These are phyloP conservation scores for Meandrusa payeni DNA, from an alignment of 2,888 invertebrate genomes.

Conservation along the genomic window DNA sequence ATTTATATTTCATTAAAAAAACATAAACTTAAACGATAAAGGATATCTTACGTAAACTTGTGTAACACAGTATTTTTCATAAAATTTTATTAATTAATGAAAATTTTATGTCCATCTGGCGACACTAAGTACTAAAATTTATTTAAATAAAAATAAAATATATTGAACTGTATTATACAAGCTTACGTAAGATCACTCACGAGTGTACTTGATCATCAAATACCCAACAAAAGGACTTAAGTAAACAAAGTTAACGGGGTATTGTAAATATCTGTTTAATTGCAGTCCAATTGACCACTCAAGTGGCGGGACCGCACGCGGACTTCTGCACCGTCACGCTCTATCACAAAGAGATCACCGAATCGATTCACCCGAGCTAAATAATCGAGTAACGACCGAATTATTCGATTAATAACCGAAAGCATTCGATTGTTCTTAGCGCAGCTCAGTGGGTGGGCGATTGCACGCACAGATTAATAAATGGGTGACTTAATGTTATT, in stretches of 20 bases:
- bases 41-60: no score
- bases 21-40: no score
- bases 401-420: conserved; percentile 20
- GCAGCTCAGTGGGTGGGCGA: conserved; percentile 56
- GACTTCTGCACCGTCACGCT: conserved; percentile 49
- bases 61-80: no score
- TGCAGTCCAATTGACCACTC: conserved; percentile 57
- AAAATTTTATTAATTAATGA: no score
- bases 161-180: no score
- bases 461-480: conserved; percentile 47
- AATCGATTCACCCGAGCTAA: conserved; percentile 61
- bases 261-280: conserved; percentile 38
- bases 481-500: conserved; percentile 47
- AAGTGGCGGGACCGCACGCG: conserved; percentile 45
- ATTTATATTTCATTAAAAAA: no score
- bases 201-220: no score
- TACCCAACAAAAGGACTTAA: neutral
- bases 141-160: no score
- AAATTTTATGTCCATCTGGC: no score
- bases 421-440: conserved; percentile 57
- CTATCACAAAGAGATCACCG: conserved; percentile 68
- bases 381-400: conserved; percentile 52
- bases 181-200: no score
- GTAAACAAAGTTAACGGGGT: conserved; percentile 1
- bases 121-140: no score